These are phyloP conservation scores for Fringilla coelebs DNA, from an alignment of 2,797 vertebrate genomes.

Conservation along the genomic window DNA sequence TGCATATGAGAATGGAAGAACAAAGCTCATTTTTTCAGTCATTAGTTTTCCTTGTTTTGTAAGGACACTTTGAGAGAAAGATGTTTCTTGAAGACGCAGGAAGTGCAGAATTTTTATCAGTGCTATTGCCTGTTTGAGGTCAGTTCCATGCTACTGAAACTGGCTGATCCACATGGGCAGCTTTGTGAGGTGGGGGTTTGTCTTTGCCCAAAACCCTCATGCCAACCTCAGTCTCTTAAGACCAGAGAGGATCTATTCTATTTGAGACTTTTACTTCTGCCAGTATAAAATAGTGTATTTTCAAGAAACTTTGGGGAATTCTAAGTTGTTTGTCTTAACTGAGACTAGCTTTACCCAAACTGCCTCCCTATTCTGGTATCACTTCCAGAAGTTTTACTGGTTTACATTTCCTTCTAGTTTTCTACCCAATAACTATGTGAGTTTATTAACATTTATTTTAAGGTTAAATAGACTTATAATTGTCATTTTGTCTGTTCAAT, in stretches of 20 bases:
- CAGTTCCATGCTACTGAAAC: neutral
- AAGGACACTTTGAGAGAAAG: neutral
- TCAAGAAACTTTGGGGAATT: neutral
- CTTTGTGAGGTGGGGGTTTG: neutral
- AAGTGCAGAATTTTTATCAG: neutral
- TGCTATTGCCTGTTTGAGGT: neutral
- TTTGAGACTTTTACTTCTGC: neutral
- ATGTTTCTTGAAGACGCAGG: fast-evolving
- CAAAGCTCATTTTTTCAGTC: neutral
- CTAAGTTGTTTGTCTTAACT: neutral
- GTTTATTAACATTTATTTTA: neutral
- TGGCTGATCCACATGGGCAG: neutral
- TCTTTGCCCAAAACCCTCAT: fast-evolving
- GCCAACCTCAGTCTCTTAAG: neutral
- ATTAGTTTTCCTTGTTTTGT: neutral
- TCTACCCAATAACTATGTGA: fast-evolving
- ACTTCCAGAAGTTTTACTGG: neutral
- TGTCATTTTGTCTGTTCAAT: neutral
- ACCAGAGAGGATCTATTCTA: neutral
- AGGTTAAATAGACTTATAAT: neutral
- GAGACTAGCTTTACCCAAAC: neutral
- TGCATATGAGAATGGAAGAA: neutral
- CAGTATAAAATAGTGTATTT: neutral
- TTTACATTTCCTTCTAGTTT: neutral
- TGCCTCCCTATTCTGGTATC: neutral